phyloP scores from a whole-genome alignment of 1,140 invertebrate species.

The Diuraphis noxia region DNA sequence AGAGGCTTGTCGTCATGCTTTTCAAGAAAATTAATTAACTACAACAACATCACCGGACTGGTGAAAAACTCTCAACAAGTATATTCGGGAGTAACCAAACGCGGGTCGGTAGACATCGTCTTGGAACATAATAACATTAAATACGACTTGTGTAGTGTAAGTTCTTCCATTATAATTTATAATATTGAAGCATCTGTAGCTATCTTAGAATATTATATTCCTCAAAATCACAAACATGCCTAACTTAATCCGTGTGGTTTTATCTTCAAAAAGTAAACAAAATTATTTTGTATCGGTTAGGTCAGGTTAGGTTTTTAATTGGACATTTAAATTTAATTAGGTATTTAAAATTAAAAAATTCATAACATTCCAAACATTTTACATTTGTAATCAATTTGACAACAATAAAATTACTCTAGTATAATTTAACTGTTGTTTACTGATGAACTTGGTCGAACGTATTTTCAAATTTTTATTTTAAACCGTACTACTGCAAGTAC shows the following conservation, averaged over 20 bases:
- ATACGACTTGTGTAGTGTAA: constrained; percentile 61
- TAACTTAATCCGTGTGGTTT: not conserved
- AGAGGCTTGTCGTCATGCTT: constrained; percentile 75
- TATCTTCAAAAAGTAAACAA: not conserved
- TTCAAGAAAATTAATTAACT: constrained; percentile 66
- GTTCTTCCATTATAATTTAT: not conserved
- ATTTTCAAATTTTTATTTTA: no score
- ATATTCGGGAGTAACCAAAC: constrained; percentile 72
- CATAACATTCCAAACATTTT: no score
- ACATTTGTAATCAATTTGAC: not conserved
- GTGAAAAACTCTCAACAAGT: constrained; percentile 78
- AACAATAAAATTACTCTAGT: not conserved
- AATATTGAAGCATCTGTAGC: not conserved
- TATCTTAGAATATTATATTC: not conserved
- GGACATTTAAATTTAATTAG: no score
- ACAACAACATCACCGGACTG: constrained; percentile 69
- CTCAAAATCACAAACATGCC: not conserved
- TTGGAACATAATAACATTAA: constrained; percentile 63
- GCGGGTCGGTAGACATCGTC: constrained; percentile 74
- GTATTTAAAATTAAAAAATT: not conserved
- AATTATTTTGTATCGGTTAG: not conserved
- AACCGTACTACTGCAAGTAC: not conserved
- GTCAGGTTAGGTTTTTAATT: no score
- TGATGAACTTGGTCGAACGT: not conserved
- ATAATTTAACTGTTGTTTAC: no score